phyloP scores from a whole-genome alignment of 2,888 invertebrate genomes.

The Zygothrica quintamaculata region DNA sequence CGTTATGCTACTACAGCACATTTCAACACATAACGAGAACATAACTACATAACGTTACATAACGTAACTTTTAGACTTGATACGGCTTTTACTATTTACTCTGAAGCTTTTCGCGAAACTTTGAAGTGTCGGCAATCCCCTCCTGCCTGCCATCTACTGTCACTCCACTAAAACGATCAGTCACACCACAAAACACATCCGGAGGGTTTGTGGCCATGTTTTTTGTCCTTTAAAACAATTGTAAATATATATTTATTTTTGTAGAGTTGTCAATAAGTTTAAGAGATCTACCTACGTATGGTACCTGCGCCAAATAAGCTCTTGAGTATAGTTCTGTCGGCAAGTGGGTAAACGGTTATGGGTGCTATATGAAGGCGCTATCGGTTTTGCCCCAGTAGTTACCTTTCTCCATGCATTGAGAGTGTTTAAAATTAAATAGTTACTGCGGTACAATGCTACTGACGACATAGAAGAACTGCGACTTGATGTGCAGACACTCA shows the following conservation, averaged over 20 bases:
- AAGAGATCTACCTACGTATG: constrained; percentile 25
- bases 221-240: constrained; percentile 35
- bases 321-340: background rate
- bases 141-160: constrained; percentile 86
- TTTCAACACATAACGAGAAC: no score
- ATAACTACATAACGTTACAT: background rate
- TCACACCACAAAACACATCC: constrained; percentile 85
- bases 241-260: background rate
- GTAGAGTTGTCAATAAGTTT: background rate
- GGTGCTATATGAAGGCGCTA: constrained; percentile 2
- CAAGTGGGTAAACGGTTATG: background rate
- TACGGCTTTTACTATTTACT: constrained; percentile 29
- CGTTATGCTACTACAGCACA: background rate
- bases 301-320: constrained; percentile 11
- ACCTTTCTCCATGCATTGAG: constrained; percentile 56
- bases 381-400: background rate
- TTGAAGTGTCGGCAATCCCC: constrained; percentile 85
- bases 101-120: constrained; percentile 84
- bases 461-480: constrained; percentile 67
- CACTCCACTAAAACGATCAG: constrained; percentile 90
- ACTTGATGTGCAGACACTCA: constrained; percentile 27
- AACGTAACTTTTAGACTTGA: background rate
- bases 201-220: constrained; percentile 73
- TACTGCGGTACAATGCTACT: constrained; percentile 47
- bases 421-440: constrained; percentile 54